phyloP scores from a whole-genome alignment of 2,797 vertebrate genomes.

The Acanthis flammea region DNA sequence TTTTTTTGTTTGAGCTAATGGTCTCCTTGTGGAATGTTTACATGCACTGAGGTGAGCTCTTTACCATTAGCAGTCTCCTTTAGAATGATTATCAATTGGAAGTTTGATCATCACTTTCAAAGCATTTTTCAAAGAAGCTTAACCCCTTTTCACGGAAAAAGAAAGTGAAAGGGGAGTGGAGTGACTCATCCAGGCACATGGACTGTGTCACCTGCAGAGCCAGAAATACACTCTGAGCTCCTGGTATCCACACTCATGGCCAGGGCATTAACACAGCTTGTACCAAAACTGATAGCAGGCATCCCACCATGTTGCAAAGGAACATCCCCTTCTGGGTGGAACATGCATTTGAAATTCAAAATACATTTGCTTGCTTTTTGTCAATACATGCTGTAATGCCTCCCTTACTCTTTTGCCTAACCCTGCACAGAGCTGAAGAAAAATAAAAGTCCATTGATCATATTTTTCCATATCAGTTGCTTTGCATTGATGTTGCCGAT shows the following conservation, averaged over 20 bases:
- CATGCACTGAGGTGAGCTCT: background rate
- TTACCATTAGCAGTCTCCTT: background rate
- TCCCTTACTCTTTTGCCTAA: background rate
- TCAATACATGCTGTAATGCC: background rate
- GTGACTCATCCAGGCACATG: background rate
- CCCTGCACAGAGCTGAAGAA: background rate
- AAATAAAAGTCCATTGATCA: background rate
- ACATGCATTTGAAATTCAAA: background rate
- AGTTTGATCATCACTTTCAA: background rate
- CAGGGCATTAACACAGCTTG: background rate
- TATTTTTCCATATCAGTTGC: background rate
- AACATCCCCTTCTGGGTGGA: background rate
- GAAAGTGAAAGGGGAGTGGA: slow-evolving; percentile 22
- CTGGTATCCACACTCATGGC: background rate
- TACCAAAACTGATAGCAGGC: background rate
- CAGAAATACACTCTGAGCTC: background rate
- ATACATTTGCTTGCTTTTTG: background rate
- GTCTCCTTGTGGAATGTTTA: background rate
- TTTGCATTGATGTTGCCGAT: background rate
- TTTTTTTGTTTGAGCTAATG: background rate
- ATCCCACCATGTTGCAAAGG: background rate
- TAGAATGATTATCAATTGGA: background rate
- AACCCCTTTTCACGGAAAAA: slow-evolving; percentile 32
- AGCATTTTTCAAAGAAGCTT: background rate
- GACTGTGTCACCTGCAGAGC: background rate